These are phyloP conservation scores for Mormoops blainvillei DNA, from an alignment of 2,113 vertebrate genomes.

Conservation along the genomic window DNA sequence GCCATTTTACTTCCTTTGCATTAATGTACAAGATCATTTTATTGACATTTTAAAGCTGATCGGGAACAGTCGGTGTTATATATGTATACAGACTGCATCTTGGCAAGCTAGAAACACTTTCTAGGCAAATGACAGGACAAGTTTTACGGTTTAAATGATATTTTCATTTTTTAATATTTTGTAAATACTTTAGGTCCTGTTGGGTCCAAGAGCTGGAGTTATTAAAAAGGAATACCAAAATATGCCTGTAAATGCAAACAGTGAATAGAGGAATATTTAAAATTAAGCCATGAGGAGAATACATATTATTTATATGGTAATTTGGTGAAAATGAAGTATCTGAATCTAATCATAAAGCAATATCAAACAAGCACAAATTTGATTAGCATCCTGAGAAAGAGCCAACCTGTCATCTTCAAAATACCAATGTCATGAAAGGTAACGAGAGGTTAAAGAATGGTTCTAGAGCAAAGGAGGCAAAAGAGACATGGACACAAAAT, in stretches of 20 bases:
- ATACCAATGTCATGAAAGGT: neutral
- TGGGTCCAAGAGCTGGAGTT: neutral
- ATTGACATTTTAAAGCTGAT: conserved; percentile 39
- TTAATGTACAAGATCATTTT: conserved; percentile 25
- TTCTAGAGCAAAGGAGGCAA: neutral
- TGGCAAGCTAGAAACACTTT: conserved; percentile 21
- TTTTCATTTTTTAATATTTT: neutral
- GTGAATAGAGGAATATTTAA: neutral
- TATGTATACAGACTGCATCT: neutral
- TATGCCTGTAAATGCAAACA: neutral
- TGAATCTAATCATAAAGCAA: neutral
- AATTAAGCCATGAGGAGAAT: neutral
- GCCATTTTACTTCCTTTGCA: conserved; percentile 37
- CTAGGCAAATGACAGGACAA: neutral
- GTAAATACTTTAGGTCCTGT: neutral
- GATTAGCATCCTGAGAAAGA: neutral
- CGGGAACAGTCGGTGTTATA: neutral
- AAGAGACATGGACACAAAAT: neutral
- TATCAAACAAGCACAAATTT: neutral
- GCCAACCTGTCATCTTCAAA: neutral
- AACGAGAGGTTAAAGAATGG: neutral
- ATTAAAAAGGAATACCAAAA: neutral
- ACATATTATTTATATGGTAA: neutral
- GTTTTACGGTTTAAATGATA: conserved; percentile 12
- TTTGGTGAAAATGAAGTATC: neutral